These are phyloP conservation scores for Hippocampus kuda DNA, from an alignment of 2,797 vertebrate species.

Conservation along the genomic window DNA sequence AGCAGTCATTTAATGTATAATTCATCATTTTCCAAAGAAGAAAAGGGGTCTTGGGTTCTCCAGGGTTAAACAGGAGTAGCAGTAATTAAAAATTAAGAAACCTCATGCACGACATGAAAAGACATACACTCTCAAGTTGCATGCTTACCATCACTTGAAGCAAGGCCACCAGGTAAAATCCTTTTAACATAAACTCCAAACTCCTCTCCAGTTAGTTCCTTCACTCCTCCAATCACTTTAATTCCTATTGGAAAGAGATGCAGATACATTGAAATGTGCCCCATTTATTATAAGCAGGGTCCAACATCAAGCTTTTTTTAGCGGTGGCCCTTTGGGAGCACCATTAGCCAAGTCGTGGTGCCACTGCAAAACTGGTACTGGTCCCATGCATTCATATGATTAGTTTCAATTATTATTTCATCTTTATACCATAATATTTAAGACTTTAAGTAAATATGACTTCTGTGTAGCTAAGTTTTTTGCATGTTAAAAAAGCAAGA, in stretches of 20 bases:
- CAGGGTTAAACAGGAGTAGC: neutral
- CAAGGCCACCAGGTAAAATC: conserved; percentile 81
- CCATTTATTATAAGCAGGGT: neutral
- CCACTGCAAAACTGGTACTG: too few relatives aligned
- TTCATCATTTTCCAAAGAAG: too few relatives aligned
- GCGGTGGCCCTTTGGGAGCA: neutral
- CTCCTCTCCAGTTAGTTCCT: conserved; percentile 77
- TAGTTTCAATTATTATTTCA: too few relatives aligned
- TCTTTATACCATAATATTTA: too few relatives aligned
- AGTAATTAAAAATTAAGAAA: neutral
- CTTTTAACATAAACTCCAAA: conserved; percentile 87
- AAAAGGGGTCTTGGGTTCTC: too few relatives aligned
- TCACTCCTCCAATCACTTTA: conserved; percentile 85
- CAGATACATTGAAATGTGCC: neutral
- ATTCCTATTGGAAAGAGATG: conserved; percentile 64
- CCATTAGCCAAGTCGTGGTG: too few relatives aligned
- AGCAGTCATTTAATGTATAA: too few relatives aligned
- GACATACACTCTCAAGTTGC: neutral
- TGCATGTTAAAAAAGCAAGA: too few relatives aligned
- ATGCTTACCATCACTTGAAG: conserved; percentile 73
- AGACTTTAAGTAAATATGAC: too few relatives aligned
- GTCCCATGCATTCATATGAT: too few relatives aligned
- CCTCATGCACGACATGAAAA: neutral
- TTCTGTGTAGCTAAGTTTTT: too few relatives aligned
- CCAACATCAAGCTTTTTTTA: neutral